A percentile compares a stretch with the other conserved stretches of the same genome.
Evolutionary conservation across 2,113 vertebrate genomes (phyloP).

Genomic region (Gila orcuttii): DNA sequence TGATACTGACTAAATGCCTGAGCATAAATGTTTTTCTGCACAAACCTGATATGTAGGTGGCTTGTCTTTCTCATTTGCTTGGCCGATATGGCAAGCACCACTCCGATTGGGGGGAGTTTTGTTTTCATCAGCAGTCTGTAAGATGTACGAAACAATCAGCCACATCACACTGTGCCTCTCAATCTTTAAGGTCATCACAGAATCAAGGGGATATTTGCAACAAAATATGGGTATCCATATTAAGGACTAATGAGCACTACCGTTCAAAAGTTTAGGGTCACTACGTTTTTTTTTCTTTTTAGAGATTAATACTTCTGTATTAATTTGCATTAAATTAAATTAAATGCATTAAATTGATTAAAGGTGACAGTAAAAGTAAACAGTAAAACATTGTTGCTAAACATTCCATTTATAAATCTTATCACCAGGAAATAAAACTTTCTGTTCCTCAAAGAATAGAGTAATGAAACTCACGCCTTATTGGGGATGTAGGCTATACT

Average conservation of each 20-base stretch:
- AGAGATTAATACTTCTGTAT: not conserved
- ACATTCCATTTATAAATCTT: no score
- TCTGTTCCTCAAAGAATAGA: no score
- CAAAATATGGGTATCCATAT: not conserved
- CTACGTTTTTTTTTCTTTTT: not conserved
- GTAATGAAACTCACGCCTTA: no score
- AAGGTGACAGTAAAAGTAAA: not conserved
- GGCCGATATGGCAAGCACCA: conserved; percentile 42
- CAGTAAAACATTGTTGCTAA: no score
- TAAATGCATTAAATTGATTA: not conserved
- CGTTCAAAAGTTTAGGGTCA: not conserved
- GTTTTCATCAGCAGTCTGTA: conserved; percentile 49
- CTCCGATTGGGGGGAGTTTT: conserved; percentile 43
- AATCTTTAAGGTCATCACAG: not conserved
- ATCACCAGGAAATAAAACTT: no score
- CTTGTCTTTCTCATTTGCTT: conserved; percentile 49
- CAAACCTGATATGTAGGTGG: conserved; percentile 57
- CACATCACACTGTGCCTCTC: not conserved
- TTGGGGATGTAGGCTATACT: no score
- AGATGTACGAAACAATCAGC: conserved; percentile 7
- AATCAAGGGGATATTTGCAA: not conserved
- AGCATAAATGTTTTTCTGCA: not conserved
- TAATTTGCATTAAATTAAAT: no score
- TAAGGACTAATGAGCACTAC: not conserved
- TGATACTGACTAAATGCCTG: not conserved